Evolutionary conservation across 2,113 vertebrate genomes (phyloP).

Genomic region (Proteles cristata): DNA sequence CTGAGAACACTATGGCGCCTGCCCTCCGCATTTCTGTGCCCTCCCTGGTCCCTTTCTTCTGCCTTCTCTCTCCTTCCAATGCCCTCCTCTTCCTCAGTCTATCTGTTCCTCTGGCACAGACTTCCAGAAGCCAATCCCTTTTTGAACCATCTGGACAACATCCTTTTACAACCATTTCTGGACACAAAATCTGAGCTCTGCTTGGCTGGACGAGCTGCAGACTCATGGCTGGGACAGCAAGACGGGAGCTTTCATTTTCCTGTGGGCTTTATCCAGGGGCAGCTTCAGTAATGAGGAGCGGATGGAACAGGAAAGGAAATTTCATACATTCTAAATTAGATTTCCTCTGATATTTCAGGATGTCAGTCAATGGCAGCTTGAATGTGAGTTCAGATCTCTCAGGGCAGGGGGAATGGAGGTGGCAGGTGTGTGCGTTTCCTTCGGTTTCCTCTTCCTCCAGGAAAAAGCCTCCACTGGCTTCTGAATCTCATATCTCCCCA

Average conservation of each 20-base stretch:
- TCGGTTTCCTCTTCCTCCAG: neutral
- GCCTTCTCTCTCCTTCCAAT: neutral
- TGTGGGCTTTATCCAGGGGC: neutral
- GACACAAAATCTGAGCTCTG: neutral
- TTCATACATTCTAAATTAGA: fast-evolving
- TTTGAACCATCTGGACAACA: fast-evolving
- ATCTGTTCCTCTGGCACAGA: neutral
- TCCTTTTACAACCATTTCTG: neutral
- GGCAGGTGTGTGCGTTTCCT: fast-evolving
- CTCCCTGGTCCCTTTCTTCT: neutral
- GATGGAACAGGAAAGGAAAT: fast-evolving
- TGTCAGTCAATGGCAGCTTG: fast-evolving
- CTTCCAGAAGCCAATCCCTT: neutral
- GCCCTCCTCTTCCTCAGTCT: too few species aligned
- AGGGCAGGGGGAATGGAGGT: fast-evolving
- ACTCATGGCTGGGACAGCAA: neutral
- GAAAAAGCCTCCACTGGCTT: neutral
- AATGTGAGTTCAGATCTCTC: neutral
- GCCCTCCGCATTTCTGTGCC: neutral
- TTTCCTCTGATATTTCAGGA: fast-evolving
- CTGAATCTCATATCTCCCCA: neutral
- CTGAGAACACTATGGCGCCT: neutral
- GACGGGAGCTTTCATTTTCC: neutral
- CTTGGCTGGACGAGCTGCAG: neutral
- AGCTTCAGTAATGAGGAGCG: neutral